Conservation (phyloP, 2,113 vertebrate genomes). For the Ctenomys sociabilis region DNA sequence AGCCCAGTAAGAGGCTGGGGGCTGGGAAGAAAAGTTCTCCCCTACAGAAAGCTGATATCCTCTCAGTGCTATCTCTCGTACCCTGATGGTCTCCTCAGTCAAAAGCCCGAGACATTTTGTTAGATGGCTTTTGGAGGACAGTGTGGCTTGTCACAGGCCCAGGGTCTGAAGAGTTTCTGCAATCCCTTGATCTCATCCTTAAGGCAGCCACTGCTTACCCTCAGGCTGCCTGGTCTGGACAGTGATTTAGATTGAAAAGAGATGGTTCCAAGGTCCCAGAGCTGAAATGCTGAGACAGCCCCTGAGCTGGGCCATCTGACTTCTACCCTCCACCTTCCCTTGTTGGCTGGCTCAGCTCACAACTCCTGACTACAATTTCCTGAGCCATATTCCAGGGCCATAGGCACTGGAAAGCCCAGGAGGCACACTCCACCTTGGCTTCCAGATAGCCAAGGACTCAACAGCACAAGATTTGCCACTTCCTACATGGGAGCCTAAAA, state of each 20-base stretch:
- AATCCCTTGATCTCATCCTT: not conserved
- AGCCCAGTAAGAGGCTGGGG: not conserved
- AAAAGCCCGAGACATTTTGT: not conserved
- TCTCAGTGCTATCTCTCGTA: not conserved
- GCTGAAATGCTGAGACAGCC: not conserved
- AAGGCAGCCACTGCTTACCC: not conserved
- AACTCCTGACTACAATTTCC: slow-evolving; percentile 18
- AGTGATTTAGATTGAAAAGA: not conserved
- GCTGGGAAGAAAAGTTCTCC: not conserved
- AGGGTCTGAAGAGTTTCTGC: not conserved
- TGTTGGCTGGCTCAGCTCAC: slow-evolving; percentile 1
- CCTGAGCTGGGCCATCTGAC: slow-evolving; percentile 24
- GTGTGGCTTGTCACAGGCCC: not conserved
- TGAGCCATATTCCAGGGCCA: slow-evolving; percentile 10
- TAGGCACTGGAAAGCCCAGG: not conserved
- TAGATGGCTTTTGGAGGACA: not conserved
- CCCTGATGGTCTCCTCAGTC: not conserved
- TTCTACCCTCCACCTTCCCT: slow-evolving; percentile 11
- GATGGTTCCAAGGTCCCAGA: not conserved
- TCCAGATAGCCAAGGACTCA: slow-evolving; percentile 49
- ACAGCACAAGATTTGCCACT: slow-evolving; percentile 66
- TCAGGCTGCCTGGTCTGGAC: not conserved
- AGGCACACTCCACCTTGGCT: slow-evolving; percentile 39
- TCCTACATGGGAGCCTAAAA: slow-evolving; percentile 31
- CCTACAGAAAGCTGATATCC: not conserved